phyloP scores from a whole-genome alignment of 1,140 invertebrate species.

The Trichonephila clavipes region DNA sequence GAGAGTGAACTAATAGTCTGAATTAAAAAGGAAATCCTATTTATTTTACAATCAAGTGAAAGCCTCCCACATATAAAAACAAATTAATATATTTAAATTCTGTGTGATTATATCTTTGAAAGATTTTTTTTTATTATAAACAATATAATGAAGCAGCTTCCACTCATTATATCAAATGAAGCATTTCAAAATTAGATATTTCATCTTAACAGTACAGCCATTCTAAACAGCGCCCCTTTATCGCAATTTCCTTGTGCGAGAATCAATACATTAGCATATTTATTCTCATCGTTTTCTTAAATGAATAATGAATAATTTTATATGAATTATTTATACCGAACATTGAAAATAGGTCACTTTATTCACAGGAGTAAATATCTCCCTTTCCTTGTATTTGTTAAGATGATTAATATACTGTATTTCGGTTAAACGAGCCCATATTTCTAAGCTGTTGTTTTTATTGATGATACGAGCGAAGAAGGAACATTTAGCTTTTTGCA shows the following conservation, averaged over 20 bases:
- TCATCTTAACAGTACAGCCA: background rate
- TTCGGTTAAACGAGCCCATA: background rate
- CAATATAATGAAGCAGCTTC: background rate
- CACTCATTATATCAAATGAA: background rate
- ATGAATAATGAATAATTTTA: conserved; percentile 27
- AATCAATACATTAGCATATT: conserved; percentile 5
- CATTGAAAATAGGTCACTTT: background rate
- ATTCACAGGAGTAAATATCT: background rate
- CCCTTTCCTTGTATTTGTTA: background rate
- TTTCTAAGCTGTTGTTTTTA: background rate
- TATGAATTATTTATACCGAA: conserved; percentile 48
- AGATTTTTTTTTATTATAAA: background rate
- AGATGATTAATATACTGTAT: conserved; percentile 34
- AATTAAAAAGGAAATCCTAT: too few species aligned
- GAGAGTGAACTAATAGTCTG: too few species aligned
- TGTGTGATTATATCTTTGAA: background rate
- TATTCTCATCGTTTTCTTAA: conserved; percentile 18
- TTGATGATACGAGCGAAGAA: background rate
- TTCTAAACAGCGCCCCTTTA: background rate
- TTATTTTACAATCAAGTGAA: too few species aligned
- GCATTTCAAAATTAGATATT: conserved; percentile 9
- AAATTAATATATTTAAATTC: background rate
- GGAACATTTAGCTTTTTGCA: background rate
- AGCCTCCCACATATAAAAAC: background rate
- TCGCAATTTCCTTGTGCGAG: background rate